phyloP scores from a whole-genome alignment of 2,888 invertebrate genomes.

The Leptogaster cylindrica region DNA sequence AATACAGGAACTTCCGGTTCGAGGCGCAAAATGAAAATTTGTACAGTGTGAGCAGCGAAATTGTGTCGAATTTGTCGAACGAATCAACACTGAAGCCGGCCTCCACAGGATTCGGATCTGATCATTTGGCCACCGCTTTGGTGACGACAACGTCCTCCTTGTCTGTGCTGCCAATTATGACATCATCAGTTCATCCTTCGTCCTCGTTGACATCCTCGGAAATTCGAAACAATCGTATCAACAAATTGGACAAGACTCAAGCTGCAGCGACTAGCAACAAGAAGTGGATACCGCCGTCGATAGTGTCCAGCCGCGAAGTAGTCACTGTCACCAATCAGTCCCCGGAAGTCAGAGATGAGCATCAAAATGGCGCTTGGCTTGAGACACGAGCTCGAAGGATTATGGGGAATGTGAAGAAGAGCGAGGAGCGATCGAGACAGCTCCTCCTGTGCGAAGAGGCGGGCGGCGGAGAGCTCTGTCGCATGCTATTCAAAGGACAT shows the following conservation, averaged over 20 bases:
- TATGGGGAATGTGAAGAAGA: constrained; percentile 54
- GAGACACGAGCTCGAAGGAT: constrained; percentile 53
- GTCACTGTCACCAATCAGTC: neutral
- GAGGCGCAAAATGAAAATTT: constrained; percentile 36
- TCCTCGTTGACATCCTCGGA: neutral
- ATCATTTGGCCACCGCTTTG: neutral
- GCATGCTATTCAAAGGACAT: constrained; percentile 54
- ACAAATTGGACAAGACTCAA: constrained; percentile 26
- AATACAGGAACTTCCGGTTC: neutral
- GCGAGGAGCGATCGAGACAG: constrained; percentile 54
- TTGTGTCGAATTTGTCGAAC: constrained; percentile 43
- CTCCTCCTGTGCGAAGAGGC: constrained; percentile 53
- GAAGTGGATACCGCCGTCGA: constrained; percentile 45
- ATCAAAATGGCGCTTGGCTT: constrained; percentile 50
- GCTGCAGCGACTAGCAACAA: constrained; percentile 16
- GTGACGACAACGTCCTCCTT: neutral
- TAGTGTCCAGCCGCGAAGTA: constrained; percentile 36
- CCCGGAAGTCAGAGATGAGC: constrained; percentile 5
- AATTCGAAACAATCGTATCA: constrained; percentile 9
- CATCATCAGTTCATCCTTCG: constrained; percentile 2
- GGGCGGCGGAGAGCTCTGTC: constrained; percentile 54
- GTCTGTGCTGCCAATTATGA: neutral
- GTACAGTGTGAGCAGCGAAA: constrained; percentile 47
- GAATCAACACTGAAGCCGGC: neutral
- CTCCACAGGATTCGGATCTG: neutral